These are phyloP conservation scores for Drosophila austrosaltans DNA, from an alignment of 2,888 invertebrate genomes.

Conservation along the genomic window DNA sequence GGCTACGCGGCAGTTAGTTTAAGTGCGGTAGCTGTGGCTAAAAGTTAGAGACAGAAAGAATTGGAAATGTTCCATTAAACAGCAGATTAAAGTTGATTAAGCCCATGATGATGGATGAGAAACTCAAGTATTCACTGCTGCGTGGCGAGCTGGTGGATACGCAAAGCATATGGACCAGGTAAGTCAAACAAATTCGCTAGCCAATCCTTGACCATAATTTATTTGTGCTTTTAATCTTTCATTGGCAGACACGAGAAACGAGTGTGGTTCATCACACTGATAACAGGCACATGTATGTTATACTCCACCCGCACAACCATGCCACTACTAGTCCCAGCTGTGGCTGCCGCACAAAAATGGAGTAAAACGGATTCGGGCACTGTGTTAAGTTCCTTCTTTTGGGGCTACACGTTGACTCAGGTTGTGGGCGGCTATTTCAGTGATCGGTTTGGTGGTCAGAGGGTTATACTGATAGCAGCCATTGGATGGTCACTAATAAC, in stretches of 20 bases:
- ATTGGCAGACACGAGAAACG: conserved; percentile 84
- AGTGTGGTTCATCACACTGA: conserved; percentile 86
- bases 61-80: conserved; percentile 2
- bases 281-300: conserved; percentile 87
- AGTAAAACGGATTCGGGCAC: conserved; percentile 88
- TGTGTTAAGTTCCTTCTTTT: conserved; percentile 89
- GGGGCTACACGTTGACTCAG: conserved; percentile 89
- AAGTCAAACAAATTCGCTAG: conserved; percentile 15
- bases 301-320: conserved; percentile 88
- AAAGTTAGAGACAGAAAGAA: conserved; percentile 12
- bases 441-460: conserved; percentile 87
- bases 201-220: background rate
- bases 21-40: conserved; percentile 32
- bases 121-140: conserved; percentile 82
- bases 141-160: conserved; percentile 83
- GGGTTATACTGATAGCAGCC: conserved; percentile 86
- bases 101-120: conserved; percentile 77
- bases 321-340: conserved; percentile 87
- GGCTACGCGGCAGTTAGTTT: conserved; percentile 17
- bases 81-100: background rate
- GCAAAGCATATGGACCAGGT: conserved; percentile 83
- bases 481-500: conserved; percentile 86
- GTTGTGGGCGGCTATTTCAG: conserved; percentile 85
- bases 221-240: background rate
- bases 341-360: conserved; percentile 87